These are phyloP conservation scores for Rhizoglyphus robini DNA, from an alignment of 1,140 invertebrate species.

Conservation along the genomic window DNA sequence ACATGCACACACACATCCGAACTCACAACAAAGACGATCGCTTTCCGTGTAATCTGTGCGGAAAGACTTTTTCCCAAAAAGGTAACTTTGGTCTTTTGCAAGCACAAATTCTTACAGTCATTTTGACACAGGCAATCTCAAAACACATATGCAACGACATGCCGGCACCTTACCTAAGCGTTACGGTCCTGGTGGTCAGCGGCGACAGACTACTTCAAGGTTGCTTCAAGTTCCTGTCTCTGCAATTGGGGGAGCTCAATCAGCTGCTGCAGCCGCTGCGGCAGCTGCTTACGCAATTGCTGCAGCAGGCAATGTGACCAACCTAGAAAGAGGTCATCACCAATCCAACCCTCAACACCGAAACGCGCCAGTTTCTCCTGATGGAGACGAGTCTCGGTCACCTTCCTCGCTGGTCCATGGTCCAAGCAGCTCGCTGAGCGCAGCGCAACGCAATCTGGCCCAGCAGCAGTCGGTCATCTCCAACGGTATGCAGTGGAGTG, in stretches of 20 bases:
- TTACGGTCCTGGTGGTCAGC: constrained; percentile 40
- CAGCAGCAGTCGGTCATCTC: background rate
- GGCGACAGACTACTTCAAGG: background rate
- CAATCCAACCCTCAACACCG: background rate
- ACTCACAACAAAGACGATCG: constrained; percentile 60
- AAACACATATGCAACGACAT: constrained; percentile 45
- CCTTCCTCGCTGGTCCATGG: background rate
- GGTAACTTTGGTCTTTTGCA: background rate
- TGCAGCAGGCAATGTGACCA: background rate
- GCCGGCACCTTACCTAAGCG: constrained; percentile 64
- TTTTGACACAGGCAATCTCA: constrained; percentile 38
- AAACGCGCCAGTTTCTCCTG: constrained; percentile 1
- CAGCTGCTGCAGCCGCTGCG: background rate
- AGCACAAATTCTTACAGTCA: background rate
- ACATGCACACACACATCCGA: constrained; percentile 88
- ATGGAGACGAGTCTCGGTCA: background rate
- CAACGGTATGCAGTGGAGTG: background rate
- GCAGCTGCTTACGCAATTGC: background rate
- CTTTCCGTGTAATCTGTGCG: constrained; percentile 29
- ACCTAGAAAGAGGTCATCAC: background rate
- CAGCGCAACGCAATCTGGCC: background rate
- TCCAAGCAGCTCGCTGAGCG: background rate
- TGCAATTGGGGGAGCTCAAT: background rate
- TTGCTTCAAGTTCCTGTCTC: constrained; percentile 1
- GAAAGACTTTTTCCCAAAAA: constrained; percentile 48